Evolutionary conservation across 2,113 vertebrate genomes (phyloP).

Genomic region (Percopsis transmontana): DNA sequence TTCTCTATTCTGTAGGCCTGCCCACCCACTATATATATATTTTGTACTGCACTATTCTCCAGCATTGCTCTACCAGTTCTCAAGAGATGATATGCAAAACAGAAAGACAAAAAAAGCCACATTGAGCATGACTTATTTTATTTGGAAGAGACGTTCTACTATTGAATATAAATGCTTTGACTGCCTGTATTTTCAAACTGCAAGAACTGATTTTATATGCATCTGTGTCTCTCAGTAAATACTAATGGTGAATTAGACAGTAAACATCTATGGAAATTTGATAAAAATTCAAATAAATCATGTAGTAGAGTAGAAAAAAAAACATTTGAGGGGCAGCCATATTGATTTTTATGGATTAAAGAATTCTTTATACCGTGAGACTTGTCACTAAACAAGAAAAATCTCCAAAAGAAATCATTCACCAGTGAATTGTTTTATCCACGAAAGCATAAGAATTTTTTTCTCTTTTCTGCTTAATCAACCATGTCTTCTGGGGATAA

Average conservation of each 20-base stretch:
- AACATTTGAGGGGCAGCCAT: not conserved
- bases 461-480: conserved; percentile 43
- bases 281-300: conserved; percentile 37
- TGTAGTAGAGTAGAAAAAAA: conserved; percentile 23
- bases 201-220: conserved; percentile 33
- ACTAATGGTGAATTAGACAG: conserved; percentile 44
- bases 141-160: conserved; percentile 8
- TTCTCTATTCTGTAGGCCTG: conserved; percentile 28
- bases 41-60: conserved; percentile 13
- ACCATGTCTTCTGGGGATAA: conserved; percentile 57
- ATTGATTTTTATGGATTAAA: conserved; percentile 38
- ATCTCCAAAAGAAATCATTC: conserved; percentile 1
- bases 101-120: conserved; percentile 11
- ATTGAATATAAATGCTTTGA: conserved; percentile 32
- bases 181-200: conserved; percentile 30
- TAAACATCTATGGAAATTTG: conserved; percentile 38
- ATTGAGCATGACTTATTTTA: not conserved
- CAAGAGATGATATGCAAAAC: conserved; percentile 26
- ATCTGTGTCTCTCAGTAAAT: conserved; percentile 32
- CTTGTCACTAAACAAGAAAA: conserved; percentile 26
- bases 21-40: conserved; percentile 14
- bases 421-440: conserved; percentile 9
- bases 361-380: conserved; percentile 22
- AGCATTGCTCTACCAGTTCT: conserved; percentile 9
- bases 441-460: conserved; percentile 17